Base-by-base conservation (phyloP, 2,113 vertebrate species). In the Saguinus imperator region DNA sequence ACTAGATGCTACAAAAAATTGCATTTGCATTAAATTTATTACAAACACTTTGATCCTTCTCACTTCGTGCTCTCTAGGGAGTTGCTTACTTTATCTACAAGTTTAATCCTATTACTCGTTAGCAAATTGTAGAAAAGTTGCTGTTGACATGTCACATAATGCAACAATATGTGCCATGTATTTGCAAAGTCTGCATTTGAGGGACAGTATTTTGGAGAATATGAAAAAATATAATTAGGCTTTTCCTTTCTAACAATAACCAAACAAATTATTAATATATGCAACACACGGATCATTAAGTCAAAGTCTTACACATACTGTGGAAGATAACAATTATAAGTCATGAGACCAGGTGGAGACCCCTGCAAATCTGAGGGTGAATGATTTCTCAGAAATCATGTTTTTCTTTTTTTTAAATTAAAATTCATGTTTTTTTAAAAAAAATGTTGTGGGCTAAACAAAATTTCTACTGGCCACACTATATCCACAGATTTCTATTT, bases 1-100 rank as follows among this genome's bases (percentile, higher is more conserved):
- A 94, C 37, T 70, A n/a, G 29, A 58, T 81, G 50, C 23, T 92
- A 88, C 37, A 45, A 95, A 94, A 92, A 95, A 70, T 14, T 58
- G n/a, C 48, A 77, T 84, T 75, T 85, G 48, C 43, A 25, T 82
- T 21, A 55, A 37, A 58, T 61, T 43, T 66, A 43, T 52, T 58
- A 23, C 4, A 66, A 29, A 23, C 8, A 64, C 1, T 80, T 84
- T 93, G 11, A 0, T 43, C 10, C 27, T 81, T 14, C 29, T 93
- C 37, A 40, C 3, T 40, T 21, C 20, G 8, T 9, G 0, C 58
- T 81, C 8, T 11, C 2, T 2, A 79, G 50, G 35, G 37, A 61
- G 20, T 17, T 64, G 12, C 13, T 76, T 25, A 23, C 37, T 89
- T 72, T 17, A 70, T 16, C 0, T 61, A 4, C 55, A 40, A 55